Conservation (phyloP, 1,140 invertebrate genomes). For the Teleopsis dalmanni region DNA sequence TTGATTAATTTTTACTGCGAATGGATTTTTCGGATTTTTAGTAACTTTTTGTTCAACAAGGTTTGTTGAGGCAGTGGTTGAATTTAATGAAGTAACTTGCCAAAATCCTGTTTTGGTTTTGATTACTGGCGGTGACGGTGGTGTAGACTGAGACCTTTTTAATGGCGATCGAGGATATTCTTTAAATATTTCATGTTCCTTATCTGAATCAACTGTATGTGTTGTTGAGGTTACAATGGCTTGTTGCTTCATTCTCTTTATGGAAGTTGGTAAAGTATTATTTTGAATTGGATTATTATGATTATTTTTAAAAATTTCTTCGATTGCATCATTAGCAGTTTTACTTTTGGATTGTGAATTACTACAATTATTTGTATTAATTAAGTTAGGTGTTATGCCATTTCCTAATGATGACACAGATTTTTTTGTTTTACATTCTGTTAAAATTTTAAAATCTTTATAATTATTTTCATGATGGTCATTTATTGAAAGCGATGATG, state of each 20-base stretch:
- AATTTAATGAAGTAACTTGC: constrained; percentile 27
- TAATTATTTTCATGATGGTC: constrained; percentile 10
- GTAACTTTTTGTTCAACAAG: constrained; percentile 3
- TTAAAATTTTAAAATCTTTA: constrained; percentile 15
- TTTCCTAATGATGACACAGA: not conserved
- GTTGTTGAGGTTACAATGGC: constrained; percentile 5
- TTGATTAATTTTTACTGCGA: constrained; percentile 28
- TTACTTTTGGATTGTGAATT: constrained; percentile 18
- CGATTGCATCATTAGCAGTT: constrained; percentile 33
- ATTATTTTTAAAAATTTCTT: constrained; percentile 35
- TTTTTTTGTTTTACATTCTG: constrained; percentile 3
- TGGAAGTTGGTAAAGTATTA: too few relatives aligned
- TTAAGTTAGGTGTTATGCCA: not conserved
- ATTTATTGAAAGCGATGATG: not conserved
- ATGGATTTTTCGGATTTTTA: constrained; percentile 42
- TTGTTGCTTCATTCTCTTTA: too few relatives aligned
- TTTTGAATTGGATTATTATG: constrained; percentile 4
- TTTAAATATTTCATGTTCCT: constrained; percentile 9
- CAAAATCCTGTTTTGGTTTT: constrained; percentile 42
- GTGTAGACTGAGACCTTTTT: constrained; percentile 20
- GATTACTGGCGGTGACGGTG: constrained; percentile 40
- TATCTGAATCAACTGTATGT: constrained; percentile 1
- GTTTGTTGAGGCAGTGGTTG: constrained; percentile 6
- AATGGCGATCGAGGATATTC: constrained; percentile 8
- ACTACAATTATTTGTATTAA: too few relatives aligned